Conservation (phyloP, 2,888 invertebrate genomes). For the Phaedon cochleariae region DNA sequence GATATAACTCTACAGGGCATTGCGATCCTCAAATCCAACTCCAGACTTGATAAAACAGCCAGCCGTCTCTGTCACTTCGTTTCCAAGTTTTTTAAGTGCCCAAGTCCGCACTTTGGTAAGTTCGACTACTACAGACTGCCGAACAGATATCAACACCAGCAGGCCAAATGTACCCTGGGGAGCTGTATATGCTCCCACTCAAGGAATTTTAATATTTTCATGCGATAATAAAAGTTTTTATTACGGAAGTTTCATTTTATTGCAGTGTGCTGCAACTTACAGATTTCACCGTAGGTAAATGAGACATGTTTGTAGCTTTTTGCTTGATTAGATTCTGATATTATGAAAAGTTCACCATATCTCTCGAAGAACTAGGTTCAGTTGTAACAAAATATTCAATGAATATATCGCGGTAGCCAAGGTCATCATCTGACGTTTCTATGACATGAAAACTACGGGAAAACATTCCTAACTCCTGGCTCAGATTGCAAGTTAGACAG, state of each 20-base stretch:
- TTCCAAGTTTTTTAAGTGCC: background rate
- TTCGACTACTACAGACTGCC: conserved; percentile 10
- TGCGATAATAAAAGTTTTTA: conserved; percentile 39
- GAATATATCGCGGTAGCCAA: too few species aligned
- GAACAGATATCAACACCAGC: conserved; percentile 34
- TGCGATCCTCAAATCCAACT: conserved; percentile 11
- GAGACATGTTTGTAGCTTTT: too few species aligned
- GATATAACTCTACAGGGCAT: conserved; percentile 19
- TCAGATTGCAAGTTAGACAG: too few species aligned
- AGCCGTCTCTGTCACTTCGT: background rate
- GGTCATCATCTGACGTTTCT: too few species aligned
- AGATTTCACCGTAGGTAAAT: too few species aligned
- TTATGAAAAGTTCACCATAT: too few species aligned
- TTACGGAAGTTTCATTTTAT: conserved; percentile 35
- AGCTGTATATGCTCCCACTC: conserved; percentile 31
- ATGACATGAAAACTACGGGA: too few species aligned
- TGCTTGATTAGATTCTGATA: too few species aligned
- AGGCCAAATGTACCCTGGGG: conserved; percentile 36
- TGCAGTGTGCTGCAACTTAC: background rate
- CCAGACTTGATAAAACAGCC: background rate
- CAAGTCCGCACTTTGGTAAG: background rate
- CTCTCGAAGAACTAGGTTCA: too few species aligned
- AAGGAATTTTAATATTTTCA: conserved; percentile 34
- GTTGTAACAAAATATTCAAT: too few species aligned
- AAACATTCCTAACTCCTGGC: too few species aligned